phyloP scores from a whole-genome alignment of 2,888 invertebrate genomes.

The Chydorus sphaericus region DNA sequence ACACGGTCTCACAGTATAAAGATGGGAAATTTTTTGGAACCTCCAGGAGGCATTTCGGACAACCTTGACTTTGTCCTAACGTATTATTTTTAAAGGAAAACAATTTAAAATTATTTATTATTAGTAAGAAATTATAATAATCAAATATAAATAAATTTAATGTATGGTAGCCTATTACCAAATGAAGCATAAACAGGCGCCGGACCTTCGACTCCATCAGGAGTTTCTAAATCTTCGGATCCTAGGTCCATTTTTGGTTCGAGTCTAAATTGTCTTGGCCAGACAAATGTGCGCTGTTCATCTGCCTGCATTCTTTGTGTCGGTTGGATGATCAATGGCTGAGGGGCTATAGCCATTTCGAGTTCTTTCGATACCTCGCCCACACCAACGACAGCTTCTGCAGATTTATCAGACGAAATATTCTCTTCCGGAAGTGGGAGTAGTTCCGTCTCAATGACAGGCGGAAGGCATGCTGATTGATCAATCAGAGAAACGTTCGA shows the following conservation, averaged over 20 bases:
- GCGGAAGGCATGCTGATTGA: too few relatives aligned
- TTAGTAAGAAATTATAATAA: too few relatives aligned
- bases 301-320: not conserved
- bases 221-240: conserved; percentile 17
- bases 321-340: not conserved
- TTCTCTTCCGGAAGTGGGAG: too few relatives aligned
- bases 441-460: too few relatives aligned
- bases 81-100: too few relatives aligned
- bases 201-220: conserved; percentile 17
- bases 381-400: too few relatives aligned
- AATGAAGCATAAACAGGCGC: not conserved
- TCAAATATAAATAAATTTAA: too few relatives aligned
- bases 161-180: too few relatives aligned
- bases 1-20: not conserved
- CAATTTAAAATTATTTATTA: too few relatives aligned
- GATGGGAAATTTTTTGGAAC: not conserved
- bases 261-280: not conserved
- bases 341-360: too few relatives aligned
- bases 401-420: too few relatives aligned
- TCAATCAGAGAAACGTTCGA: not conserved
- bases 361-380: too few relatives aligned
- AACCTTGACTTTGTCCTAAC: not conserved
- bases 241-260: conserved; percentile 1
- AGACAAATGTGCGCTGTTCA: not conserved
- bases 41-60: not conserved